Percentiles rank a stretch among this genome's conserved stretches.
phyloP scores from a whole-genome alignment of 2,797 vertebrate species.

The Dryobates pubescens region DNA sequence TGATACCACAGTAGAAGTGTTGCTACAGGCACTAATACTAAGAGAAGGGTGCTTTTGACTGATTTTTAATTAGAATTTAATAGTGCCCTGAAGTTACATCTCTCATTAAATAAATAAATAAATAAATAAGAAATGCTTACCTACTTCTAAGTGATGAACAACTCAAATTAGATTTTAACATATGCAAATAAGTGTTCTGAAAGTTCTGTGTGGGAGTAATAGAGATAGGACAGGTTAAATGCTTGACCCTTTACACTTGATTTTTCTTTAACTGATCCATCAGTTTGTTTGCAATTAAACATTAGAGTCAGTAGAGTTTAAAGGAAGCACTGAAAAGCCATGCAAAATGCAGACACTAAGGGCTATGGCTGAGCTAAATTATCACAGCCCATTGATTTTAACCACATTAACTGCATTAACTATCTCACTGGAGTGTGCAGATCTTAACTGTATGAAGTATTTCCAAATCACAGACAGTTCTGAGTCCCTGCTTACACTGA shows the following conservation, averaged over 20 bases:
- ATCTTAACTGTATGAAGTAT: background rate
- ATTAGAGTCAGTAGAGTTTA: background rate
- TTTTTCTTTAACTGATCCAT: conserved; percentile 51
- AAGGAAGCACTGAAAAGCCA: conserved; percentile 6
- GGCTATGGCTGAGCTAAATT: conserved; percentile 21
- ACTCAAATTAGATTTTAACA: conserved; percentile 53
- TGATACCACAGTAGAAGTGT: conserved; percentile 31
- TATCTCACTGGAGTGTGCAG: conserved; percentile 26
- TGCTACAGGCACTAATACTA: conserved; percentile 62
- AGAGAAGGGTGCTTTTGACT: conserved; percentile 47
- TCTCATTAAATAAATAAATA: background rate
- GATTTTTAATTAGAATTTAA: conserved; percentile 74
- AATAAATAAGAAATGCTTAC: background rate
- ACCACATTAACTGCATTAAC: conserved; percentile 37
- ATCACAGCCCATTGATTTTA: conserved; percentile 45
- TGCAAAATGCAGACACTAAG: background rate
- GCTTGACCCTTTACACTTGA: conserved; percentile 21
- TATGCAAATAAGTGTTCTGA: conserved; percentile 36
- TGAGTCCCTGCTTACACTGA: background rate
- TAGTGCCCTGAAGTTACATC: conserved; percentile 60
- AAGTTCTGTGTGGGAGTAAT: background rate
- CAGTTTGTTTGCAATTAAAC: conserved; percentile 46
- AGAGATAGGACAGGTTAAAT: conserved; percentile 21
- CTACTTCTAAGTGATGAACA: conserved; percentile 32
- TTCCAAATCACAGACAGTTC: background rate